These are phyloP conservation scores for Neosilurus hyrtlii DNA, from an alignment of 2,797 vertebrate genomes.

Conservation along the genomic window DNA sequence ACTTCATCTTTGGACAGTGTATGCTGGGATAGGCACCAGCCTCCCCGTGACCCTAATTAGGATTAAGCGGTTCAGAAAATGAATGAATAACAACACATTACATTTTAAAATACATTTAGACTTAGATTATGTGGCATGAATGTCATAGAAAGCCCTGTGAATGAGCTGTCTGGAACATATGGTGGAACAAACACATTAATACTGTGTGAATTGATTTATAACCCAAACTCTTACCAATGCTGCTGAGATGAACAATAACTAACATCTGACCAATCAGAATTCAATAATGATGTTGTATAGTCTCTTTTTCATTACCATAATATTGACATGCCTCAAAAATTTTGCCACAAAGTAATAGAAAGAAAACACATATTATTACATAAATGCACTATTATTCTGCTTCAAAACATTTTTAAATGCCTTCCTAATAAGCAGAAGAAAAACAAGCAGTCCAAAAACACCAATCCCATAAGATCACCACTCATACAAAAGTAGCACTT, in stretches of 20 bases:
- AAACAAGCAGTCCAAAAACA: constrained; percentile 4
- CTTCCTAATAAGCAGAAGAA: constrained; percentile 26
- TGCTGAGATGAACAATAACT: not conserved
- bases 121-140: not conserved
- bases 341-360: not conserved
- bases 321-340: not conserved
- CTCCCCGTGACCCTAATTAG: no score
- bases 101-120: not conserved
- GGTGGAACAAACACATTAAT: not conserved
- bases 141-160: not conserved
- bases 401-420: constrained; percentile 19
- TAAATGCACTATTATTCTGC: constrained; percentile 2
- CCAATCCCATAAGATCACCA: constrained; percentile 26
- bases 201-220: not conserved
- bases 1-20: no score
- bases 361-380: not conserved
- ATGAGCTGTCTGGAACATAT: not conserved
- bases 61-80: no score
- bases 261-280: not conserved
- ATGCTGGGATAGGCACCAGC: no score
- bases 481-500: constrained; percentile 30
- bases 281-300: no score
- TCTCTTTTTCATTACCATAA: not conserved
- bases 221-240: not conserved
- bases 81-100: not conserved